phyloP scores from a whole-genome alignment of 2,888 invertebrate species.

The Omphaloscelis lunosa region DNA sequence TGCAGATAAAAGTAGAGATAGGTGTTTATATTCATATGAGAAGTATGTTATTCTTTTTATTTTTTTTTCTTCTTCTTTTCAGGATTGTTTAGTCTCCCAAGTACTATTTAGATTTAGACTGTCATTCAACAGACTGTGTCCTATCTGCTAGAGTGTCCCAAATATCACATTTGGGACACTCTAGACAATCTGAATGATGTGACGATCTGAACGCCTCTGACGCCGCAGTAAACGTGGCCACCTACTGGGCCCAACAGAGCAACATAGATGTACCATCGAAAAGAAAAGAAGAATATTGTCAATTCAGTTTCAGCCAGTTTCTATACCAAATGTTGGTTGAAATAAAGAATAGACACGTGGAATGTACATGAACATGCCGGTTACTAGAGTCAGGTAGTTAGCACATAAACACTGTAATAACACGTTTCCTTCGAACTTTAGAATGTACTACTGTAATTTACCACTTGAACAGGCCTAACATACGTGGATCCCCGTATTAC shows the following conservation, averaged over 20 bases:
- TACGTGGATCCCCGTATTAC: constrained; percentile 1
- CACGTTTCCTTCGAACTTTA: constrained; percentile 55
- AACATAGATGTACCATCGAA: neutral
- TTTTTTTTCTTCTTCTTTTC: neutral
- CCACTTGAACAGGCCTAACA: constrained; percentile 23
- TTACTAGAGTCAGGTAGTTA: constrained; percentile 41
- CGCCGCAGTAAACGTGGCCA: neutral
- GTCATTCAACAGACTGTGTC: neutral
- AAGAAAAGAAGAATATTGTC: neutral
- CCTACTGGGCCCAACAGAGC: neutral
- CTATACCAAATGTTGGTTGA: neutral
- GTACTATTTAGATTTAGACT: neutral
- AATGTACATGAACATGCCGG: neutral
- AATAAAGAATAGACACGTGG: neutral
- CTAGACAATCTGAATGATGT: no score
- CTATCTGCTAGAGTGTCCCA: neutral
- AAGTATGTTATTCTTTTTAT: neutral
- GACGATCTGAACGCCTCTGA: no score
- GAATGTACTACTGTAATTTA: constrained; percentile 34
- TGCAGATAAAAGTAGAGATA: constrained; percentile 9
- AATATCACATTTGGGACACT: neutral
- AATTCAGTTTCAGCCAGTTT: neutral
- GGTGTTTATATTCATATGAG: neutral
- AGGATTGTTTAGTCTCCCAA: no score
- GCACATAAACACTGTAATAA: constrained; percentile 47